Base-by-base conservation (phyloP, 2,888 invertebrate genomes). In the Epirrhoe alternata region DNA sequence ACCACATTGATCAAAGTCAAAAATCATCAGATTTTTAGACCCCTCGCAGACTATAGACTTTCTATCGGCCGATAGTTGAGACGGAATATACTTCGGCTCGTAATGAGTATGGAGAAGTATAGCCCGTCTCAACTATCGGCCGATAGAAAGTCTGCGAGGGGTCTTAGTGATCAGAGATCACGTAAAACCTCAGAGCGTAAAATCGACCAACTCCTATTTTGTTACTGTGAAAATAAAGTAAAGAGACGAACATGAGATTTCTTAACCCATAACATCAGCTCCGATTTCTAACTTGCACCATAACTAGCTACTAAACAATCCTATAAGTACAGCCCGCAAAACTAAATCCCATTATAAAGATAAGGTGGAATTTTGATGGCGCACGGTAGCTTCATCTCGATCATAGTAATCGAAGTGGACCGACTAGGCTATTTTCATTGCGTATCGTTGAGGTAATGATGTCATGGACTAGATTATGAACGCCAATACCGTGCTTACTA, bases 361-460 rank as follows among this genome's bases (percentile, higher is more conserved):
- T 73, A 74, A 74, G 71, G 69, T 68, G 74, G 77, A 76, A 78
- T 77, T 78, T 77, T 77, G 76, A 76, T 76, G 74, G 76, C 72
- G 74, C 77, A 81, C 85, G 78, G 85, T 86, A 87, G 87, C 86
- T 73, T 72, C 71, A 68, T 71, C 69, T 78, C 80, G 86, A 89
- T 89, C 87, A 89, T 85, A 87, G 89, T 90, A 88, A 90, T 90
- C 68, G 71, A 71, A 67, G 70, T 64, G 66, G 61, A 72, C 69
- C 64, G 68, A 68, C 72, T 69, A 35, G 79, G 83, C 83, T 85
- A 88, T 88, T 87, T 86, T 83, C 84, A 79, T 78, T 80, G 53
- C 14, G 49, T 17, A n/a, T 0, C 68, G 24, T 33, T 33, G 68
- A 64, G 68, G 17, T 68, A 54, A 42, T 54, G 42, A 6, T 30